Evolutionary conservation across 1,140 invertebrate genomes (phyloP), one percentile per base, ranked within the genome.

Genomic region (Drosophila takahashii): DNA sequence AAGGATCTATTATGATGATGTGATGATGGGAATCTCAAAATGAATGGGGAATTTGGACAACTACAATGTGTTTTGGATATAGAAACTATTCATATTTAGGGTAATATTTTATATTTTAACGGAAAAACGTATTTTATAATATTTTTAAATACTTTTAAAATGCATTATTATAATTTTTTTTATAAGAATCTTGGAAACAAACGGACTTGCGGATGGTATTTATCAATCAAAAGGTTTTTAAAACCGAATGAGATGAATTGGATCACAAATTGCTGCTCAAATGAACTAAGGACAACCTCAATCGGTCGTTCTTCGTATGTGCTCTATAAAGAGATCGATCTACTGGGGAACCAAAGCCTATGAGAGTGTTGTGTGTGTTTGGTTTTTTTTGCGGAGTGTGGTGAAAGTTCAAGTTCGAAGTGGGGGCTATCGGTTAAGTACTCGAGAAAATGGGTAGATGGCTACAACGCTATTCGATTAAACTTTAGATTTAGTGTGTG

Each of bases 241-340:
- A 29, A 54, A 53, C 51, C 54, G 11, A 52, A 29, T 54, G 44
- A 22, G 7, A 29, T 52, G 15, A 18, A 6, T 18, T 54, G 16
- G 53, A 53, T 39, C 67, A 64, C 44, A 69, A 78, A 69, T 79
- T 83, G 69, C 66, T 83, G 75, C 77, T 80, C 77, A 73, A 37
- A 77, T 85, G 77, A 85, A 81, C 69, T 69, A 27, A 32, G 50
- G 42, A 81, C 34, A 57, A 80, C 45, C 53, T 51, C 59, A 16
- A 64, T 64, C 71, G 74, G 58, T 81, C 61, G 60, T 73, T 67
- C 32, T 62, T 77, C 77, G 80, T 84, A 85, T 84, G 80, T 62
- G 57, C 59, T 85, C 37, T 59, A 42, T 52, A 26, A n/a, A n/a
- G 56, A 47, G 56, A 47, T 56, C 10, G 4, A 53, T 52, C 26